A percentile compares a stretch with the other conserved stretches of the same genome.
phyloP scores from a whole-genome alignment of 2,113 vertebrate species.

The Reinhardtius hippoglossoides region DNA sequence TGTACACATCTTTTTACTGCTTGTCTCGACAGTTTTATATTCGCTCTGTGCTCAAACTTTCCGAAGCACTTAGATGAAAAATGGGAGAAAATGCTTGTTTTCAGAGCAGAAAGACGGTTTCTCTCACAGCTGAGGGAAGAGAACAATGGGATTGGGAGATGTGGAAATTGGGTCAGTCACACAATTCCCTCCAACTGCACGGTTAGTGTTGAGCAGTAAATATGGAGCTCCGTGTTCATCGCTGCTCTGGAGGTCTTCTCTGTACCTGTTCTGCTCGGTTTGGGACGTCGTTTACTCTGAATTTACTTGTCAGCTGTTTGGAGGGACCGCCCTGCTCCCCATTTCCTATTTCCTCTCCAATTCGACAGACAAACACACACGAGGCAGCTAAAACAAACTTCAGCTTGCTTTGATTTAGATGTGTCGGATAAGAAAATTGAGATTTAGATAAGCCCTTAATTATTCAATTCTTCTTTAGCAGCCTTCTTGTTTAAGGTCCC shows the following conservation, averaged over 20 bases:
- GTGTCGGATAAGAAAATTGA: slow-evolving; percentile 22
- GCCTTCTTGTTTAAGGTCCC: slow-evolving; percentile 20
- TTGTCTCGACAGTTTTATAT: slow-evolving; percentile 44
- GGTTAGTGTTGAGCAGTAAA: slow-evolving; percentile 3
- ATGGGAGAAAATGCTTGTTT: slow-evolving; percentile 19
- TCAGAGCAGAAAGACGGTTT: slow-evolving; percentile 36
- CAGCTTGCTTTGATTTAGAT: slow-evolving; percentile 35
- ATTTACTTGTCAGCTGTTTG: slow-evolving; percentile 60
- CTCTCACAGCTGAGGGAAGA: slow-evolving; percentile 18
- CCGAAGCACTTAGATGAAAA: slow-evolving; percentile 35
- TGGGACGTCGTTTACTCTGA: slow-evolving; percentile 50
- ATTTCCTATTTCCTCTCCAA: slow-evolving; percentile 69
- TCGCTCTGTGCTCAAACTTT: slow-evolving; percentile 36
- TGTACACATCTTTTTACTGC: slow-evolving; percentile 43
- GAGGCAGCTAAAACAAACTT: slow-evolving; percentile 49
- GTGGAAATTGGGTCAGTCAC: slow-evolving; percentile 17
- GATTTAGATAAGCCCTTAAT: slow-evolving; percentile 30
- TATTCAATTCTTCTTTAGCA: slow-evolving; percentile 21
- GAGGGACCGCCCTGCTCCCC: slow-evolving; percentile 56
- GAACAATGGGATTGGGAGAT: slow-evolving; percentile 23
- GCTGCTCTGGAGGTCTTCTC: slow-evolving; percentile 43
- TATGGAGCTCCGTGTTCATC: neutral
- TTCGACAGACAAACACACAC: slow-evolving; percentile 5
- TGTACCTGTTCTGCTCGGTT: slow-evolving; percentile 64
- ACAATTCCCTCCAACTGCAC: neutral